Evolutionary conservation across 2,888 invertebrate genomes (phyloP), one percentile per base, ranked within the genome.

Genomic region (Drosophila aldrichi): DNA sequence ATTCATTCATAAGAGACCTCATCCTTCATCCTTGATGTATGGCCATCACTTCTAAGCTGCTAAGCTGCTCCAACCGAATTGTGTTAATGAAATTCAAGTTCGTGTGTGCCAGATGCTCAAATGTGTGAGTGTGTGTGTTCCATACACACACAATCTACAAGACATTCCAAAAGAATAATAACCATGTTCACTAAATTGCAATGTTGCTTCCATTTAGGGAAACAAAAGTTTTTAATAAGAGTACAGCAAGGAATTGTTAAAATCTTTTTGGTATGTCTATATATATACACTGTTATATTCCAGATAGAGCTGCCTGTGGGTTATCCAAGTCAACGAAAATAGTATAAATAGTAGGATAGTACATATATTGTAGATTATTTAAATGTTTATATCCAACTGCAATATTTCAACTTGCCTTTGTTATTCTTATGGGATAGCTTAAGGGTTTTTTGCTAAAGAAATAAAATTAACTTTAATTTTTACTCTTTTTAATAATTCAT

Each of bases 61-160:
- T 69, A 66, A 62, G 68, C 62, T 74, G 77, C 71, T 69, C 74
- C 66, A 66, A 54, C 67, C 74, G 67, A 89, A 84, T 63, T 60
- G 85, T 84, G 89, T 82, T 89, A 84, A 84, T 84, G 89, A 84
- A 84, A 84, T 84, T 89, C 88, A 76, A 79, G 74, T 68, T 58
- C 48, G 52, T 77, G 65, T 77, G 65, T 44, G 43, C 66, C 61
- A 68, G 55, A 77, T 62, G 74, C 68, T 77, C 66, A 25, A 20
- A 14, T 46, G 8, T 18, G 8, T 16, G 18, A 25, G 36, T 18
- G 16, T 29, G 8, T 18, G 8, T 18, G 18, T 36, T 14, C 25
- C 25, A 25, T 25, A 25, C 25, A 25, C 6, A 25, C 12, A 58
- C n/a, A 58, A 16, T 34, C 9, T 25, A 36, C 25, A 57, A 44